Evolutionary conservation across 2,888 invertebrate genomes (phyloP), one percentile per base, ranked within the genome.

Genomic region (Balanococcus diminutus): DNA sequence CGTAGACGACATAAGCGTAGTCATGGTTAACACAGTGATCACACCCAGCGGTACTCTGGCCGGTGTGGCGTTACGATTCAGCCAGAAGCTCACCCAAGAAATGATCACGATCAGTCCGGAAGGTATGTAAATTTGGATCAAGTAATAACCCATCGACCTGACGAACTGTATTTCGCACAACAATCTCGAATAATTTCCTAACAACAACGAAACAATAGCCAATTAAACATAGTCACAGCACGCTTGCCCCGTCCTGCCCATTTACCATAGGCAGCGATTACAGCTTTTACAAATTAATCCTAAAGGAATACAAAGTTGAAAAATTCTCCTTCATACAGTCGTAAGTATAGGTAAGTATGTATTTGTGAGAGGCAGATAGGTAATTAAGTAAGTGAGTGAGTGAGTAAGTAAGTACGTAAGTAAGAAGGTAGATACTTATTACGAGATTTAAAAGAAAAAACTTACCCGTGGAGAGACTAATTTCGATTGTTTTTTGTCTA

Each of bases 61-160:
- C 88, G 97, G 97, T 89, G 97, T 97, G 89, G 97, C 97, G 91
- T 97, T 96, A 90, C 97, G 94, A 92, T 97, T 97, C 91, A 97
- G 93, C 97, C 97, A 97, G 92, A 97, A 97, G 90, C 96, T 96
- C 91, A 97, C 97, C 97, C 97, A 97, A 90, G 96, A 97, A 92
- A 97, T 97, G 91, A 97, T 96, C 91, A 97, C 97, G 92, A 97
- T 97, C 91, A 98, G 93, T 91, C 96, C 96, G 91, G 97, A 97
- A 90, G 98, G 98, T 92, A 98, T 97, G 93, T 98, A 98, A 92
- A 98, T 98, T 93, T 98, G 98, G 92, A 98, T 98, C 90, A 98
- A 93, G 93, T 98, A 98, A 93, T 98, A 98, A 90, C 98, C 98
- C 96, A 98, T 97, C 90, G 97, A 97, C 89, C 98, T 94, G 89